phyloP scores from a whole-genome alignment of 2,113 vertebrate genomes.

The Ailuropoda melanoleuca region DNA sequence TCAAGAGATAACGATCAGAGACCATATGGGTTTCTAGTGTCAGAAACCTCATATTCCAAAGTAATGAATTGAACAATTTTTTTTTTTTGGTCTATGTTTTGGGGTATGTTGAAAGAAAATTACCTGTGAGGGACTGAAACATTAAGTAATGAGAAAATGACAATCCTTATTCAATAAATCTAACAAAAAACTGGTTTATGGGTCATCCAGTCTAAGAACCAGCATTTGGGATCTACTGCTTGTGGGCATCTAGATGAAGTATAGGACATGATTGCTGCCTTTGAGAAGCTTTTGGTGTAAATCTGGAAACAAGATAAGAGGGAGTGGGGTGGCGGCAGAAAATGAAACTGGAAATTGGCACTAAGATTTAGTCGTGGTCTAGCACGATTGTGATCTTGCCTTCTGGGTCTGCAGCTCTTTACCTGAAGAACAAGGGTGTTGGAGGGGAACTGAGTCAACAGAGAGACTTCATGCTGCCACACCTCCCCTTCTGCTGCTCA shows the following conservation, averaged over 20 bases:
- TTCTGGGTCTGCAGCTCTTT: background rate
- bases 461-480: background rate
- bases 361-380: background rate
- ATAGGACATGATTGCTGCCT: background rate
- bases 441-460: background rate
- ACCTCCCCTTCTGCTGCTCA: background rate
- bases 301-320: background rate
- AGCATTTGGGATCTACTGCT: background rate
- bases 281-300: background rate
- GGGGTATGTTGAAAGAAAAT: background rate
- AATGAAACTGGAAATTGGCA: background rate
- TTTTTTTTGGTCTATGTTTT: background rate
- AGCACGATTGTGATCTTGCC: background rate
- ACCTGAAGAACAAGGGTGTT: background rate
- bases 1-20: background rate
- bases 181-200: background rate
- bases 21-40: background rate
- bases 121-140: background rate
- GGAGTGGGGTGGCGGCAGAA: background rate
- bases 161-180: background rate
- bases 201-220: background rate
- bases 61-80: background rate
- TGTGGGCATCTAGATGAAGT: background rate
- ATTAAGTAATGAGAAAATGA: background rate
- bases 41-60: background rate